Evolutionary conservation across 2,888 invertebrate genomes (phyloP), one percentile per base, ranked within the genome.

Genomic region (Buathra laborator): DNA sequence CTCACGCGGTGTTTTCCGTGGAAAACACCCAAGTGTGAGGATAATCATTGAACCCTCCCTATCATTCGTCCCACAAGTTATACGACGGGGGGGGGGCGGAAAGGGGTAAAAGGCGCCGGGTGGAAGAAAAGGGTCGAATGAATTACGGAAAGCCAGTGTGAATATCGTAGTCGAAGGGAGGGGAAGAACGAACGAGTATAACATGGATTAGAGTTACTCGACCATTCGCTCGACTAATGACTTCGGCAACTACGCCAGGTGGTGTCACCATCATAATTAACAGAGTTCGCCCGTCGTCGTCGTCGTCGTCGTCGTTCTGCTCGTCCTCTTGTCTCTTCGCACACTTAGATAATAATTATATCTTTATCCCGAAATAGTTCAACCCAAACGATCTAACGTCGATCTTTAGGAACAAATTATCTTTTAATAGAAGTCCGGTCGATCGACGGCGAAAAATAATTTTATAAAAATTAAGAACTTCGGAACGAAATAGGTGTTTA

Each of bases 201-300:
- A 79, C 81, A 74, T 77, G 84, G 85, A 82, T 85, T 79, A 79
- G 82, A 85, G 85, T 85, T 82, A 85, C 82, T 85, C 83, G 83
- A 91, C 89, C 90, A 91, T 92, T 92, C 90, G 90, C 89, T 89
- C 87, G 91, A 90, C 90, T 92, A 93, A 93, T 91, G 92, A 93
- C 92, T 92, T 89, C 85, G 83, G 88, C 88, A 64, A 84, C 86
- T 80, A 83, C 86, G 89, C 93, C 93, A 93, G 93, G 92, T 93
- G 92, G 89, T 90, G 91, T 90, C 88, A 88, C 90, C 90, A 88
- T 91, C 89, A 89, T 92, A 92, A 93, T 93, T 93, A 92, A 85
- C 85, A 82, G 82, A 66, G 78, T 75, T 85, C 78, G 59, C 56
- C 79, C 78, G 70, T 72, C 74, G 78, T 68, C 46, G 48, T 72